Percentiles rank a stretch among this genome's conserved stretches.
Conservation (phyloP, 92 coral and sea anemone species). For the Umimayanthus kanabou region DNA sequence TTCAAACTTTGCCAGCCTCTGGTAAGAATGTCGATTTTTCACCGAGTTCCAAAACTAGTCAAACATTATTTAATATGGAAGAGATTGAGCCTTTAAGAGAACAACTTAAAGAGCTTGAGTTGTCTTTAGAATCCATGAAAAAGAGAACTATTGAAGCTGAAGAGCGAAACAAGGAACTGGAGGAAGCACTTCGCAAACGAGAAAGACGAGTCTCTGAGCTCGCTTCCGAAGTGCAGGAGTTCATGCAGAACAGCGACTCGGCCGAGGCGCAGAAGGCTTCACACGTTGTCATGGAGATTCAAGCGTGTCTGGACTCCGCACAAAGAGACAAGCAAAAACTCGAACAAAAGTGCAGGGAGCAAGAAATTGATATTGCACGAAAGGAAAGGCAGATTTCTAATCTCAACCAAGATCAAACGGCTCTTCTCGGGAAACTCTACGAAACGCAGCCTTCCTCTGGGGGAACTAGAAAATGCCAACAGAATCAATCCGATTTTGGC, state of each 20-base stretch:
- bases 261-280: conserved; percentile 33
- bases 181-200: conserved; percentile 31
- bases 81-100: not conserved
- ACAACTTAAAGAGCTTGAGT: not conserved
- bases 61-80: not conserved
- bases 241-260: conserved; percentile 27
- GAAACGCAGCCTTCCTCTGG: not conserved
- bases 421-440: not conserved
- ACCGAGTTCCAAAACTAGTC: not conserved
- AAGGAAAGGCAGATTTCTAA: conserved; percentile 13
- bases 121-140: conserved; percentile 1
- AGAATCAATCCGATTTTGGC: conserved; percentile 1
- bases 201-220: conserved; percentile 10
- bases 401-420: conserved; percentile 6
- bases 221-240: conserved; percentile 19
- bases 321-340: not conserved
- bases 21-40: not conserved
- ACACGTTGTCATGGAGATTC: not conserved
- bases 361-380: conserved; percentile 37
- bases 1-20: not conserved
- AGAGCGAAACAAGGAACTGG: conserved; percentile 44
- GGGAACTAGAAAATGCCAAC: not conserved
- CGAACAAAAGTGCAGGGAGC: conserved; percentile 27
- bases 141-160: not conserved
- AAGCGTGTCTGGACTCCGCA: not conserved